phyloP scores from a whole-genome alignment of 2,797 vertebrate species.

The Mus minutoides region DNA sequence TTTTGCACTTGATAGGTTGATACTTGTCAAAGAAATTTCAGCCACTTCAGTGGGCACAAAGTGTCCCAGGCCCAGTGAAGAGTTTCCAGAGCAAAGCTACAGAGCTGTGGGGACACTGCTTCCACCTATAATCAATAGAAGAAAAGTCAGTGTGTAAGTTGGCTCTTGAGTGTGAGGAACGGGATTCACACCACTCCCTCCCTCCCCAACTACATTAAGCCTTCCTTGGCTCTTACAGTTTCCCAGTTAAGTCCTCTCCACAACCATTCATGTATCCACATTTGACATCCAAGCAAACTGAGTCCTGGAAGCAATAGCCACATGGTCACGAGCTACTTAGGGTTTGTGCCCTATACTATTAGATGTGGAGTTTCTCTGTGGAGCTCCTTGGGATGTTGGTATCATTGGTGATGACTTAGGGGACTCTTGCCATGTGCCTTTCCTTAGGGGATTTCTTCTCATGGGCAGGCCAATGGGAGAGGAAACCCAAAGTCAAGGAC shows the following conservation, averaged over 20 bases:
- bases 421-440: not conserved
- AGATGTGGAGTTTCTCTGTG: not conserved
- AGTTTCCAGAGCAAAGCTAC: not conserved
- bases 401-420: too few species aligned
- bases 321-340: not conserved
- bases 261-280: not conserved
- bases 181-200: not conserved
- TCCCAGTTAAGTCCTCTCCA: not conserved
- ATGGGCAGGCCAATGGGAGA: not conserved
- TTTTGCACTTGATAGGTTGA: not conserved
- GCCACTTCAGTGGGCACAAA: not conserved
- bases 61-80: not conserved
- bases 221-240: not conserved
- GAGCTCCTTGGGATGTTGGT: not conserved
- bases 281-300: not conserved
- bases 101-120: not conserved
- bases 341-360: not conserved
- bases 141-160: not conserved
- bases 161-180: not conserved
- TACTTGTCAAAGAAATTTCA: not conserved
- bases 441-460: not conserved
- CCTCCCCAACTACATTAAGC: not conserved
- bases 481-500: accelerated
- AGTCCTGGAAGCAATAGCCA: not conserved
- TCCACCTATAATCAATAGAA: not conserved